These are phyloP conservation scores for Gambusia affinis DNA, from an alignment of 2,113 vertebrate genomes.

Conservation along the genomic window DNA sequence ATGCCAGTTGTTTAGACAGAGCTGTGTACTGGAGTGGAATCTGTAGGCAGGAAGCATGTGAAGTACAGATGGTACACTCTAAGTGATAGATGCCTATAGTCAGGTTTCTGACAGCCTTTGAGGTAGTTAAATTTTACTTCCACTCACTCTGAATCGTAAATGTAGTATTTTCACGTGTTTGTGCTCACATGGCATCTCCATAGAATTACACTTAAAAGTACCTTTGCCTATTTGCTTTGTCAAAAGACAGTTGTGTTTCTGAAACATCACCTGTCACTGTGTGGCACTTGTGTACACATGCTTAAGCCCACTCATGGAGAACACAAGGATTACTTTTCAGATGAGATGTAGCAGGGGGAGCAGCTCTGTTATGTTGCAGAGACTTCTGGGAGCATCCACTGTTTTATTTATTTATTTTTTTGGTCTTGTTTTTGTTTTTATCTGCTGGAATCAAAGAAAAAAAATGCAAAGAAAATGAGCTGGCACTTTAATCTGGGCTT, in stretches of 20 bases:
- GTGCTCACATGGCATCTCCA: conserved; percentile 9
- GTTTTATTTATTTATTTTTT: conserved; percentile 37
- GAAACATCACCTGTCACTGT: conserved; percentile 67
- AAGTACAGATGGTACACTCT: conserved; percentile 53
- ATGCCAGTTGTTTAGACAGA: conserved; percentile 19
- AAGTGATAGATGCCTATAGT: conserved; percentile 52
- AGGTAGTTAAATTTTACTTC: conserved; percentile 42
- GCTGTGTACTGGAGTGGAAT: conserved; percentile 39
- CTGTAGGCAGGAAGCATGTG: conserved; percentile 37
- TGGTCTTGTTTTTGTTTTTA: conserved; percentile 5
- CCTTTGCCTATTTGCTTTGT: conserved; percentile 55
- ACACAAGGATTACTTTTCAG: conserved; percentile 70
- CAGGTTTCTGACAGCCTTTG: conserved; percentile 26
- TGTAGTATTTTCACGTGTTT: conserved; percentile 10
- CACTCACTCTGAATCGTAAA: conserved; percentile 24
- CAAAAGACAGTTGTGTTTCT: conserved; percentile 37
- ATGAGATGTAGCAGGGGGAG: conserved; percentile 65
- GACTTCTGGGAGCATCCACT: conserved; percentile 53
- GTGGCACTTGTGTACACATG: conserved; percentile 63
- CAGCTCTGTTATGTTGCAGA: conserved; percentile 62
- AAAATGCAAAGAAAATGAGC: conserved; percentile 27
- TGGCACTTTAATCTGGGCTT: conserved; percentile 63
- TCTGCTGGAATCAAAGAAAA: conserved; percentile 52
- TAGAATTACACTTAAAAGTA: conserved; percentile 18
- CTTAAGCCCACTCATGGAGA: conserved; percentile 64